Base-by-base conservation (phyloP, 2,888 invertebrate species). In the Gymnocheta viridis region DNA sequence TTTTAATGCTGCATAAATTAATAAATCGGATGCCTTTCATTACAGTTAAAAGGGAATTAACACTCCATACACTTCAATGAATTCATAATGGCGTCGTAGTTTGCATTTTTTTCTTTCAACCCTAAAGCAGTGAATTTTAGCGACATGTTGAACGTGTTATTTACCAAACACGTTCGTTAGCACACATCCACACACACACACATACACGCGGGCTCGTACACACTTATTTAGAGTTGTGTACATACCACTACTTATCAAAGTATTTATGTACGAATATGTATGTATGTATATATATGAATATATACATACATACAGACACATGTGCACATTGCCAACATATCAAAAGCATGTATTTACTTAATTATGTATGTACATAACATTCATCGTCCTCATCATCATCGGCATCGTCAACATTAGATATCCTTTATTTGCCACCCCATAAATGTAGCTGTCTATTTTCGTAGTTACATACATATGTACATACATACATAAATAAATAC, bases 101-200 rank as follows among this genome's bases (percentile, higher is more conserved):
- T 81, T 73, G 77, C 49, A 73, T 77, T 86, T 85, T 85, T 85
- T 85, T 35, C n/a, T 64, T 79, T 49, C 86, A 82, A 86, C 86
- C 86, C 86, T 81, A 76, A 64, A 79, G 82, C 82, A 82, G 74
- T 79, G 79, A 82, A 82, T 82, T 82, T 82, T 86, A 88, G 90
- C 89, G 89, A 90, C 89, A 90, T 88, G 88, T 88, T 89, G 89
- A 84, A 90, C 90, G 90, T 90, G 90, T 90, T 90, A 90, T 90
- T 90, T 90, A 90, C 90, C 90, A 90, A 90, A 90, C 90, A 90
- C 90, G 89, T 89, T 88, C 89, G 87, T 69, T 86, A 86, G 87
- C 88, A 86, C 87, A 86, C 87, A 89, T 86, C 86, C 87, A 89
- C 86, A 69, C 27, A 44, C 19, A 41, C 22, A 29, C 12, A 54